Percentiles rank a stretch among this genome's conserved stretches.
Conservation (phyloP, 2,888 invertebrate genomes). For the Scrobipalpa costella region DNA sequence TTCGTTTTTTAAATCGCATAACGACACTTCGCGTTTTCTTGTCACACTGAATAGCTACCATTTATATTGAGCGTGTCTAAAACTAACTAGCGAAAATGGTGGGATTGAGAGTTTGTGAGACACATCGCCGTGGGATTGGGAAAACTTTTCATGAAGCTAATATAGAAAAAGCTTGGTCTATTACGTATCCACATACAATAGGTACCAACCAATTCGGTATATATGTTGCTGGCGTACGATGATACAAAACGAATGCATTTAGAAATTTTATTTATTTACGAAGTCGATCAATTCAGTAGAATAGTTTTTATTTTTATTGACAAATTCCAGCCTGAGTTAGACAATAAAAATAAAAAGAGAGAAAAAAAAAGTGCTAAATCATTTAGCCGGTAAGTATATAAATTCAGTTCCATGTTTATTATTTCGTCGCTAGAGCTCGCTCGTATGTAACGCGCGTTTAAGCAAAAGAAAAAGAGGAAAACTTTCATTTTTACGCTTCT, state of each 20-base stretch:
- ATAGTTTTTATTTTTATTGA: too few species aligned
- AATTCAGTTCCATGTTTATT: neutral
- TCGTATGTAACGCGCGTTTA: slow-evolving; percentile 48
- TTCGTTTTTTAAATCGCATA: slow-evolving; percentile 46
- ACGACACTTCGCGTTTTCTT: slow-evolving; percentile 59
- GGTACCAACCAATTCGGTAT: too few species aligned
- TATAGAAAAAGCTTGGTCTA: neutral
- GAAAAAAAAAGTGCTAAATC: too few species aligned
- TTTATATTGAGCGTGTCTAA: slow-evolving; percentile 65
- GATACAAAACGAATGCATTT: too few species aligned
- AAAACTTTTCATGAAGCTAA: neutral
- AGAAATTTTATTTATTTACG: too few species aligned
- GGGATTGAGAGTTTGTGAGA: slow-evolving; percentile 38
- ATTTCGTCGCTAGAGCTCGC: neutral
- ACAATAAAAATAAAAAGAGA: too few species aligned
- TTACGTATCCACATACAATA: too few species aligned
- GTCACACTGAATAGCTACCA: slow-evolving; percentile 66
- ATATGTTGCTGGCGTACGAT: too few species aligned
- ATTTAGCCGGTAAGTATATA: too few species aligned
- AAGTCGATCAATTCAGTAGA: too few species aligned
- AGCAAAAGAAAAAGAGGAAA: slow-evolving; percentile 68
- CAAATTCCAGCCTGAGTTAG: too few species aligned
- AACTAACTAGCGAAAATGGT: slow-evolving; percentile 65
- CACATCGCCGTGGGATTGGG: slow-evolving; percentile 33
- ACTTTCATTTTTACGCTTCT: slow-evolving; percentile 79